Evolutionary conservation across 2,797 vertebrate genomes (phyloP).

Genomic region (Argentina silus): DNA sequence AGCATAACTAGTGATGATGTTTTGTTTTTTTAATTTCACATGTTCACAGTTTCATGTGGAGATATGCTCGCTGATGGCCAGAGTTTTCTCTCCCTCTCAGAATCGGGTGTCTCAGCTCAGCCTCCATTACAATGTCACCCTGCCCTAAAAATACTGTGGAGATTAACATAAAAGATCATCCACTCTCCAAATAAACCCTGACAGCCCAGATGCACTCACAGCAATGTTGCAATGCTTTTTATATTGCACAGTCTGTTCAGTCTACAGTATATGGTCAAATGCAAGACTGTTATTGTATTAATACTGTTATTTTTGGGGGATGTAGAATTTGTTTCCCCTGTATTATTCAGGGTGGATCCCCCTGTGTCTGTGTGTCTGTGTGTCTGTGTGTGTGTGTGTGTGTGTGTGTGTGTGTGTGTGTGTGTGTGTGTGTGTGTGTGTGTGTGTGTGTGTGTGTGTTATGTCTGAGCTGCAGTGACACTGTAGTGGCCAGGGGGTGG

Average conservation of each 20-base stretch:
- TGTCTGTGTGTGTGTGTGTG: conserved; percentile 6
- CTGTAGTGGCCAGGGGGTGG: background rate
- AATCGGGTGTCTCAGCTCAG: no score
- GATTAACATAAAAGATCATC: no score
- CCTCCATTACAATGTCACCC: no score
- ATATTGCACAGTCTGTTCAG: background rate
- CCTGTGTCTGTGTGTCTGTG: conserved; percentile 11
- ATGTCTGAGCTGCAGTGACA: conserved; percentile 59
- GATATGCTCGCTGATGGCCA: no score
- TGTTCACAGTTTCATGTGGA: no score
- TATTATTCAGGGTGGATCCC: background rate
- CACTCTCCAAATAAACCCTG: background rate
- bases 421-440: background rate
- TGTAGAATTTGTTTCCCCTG: background rate
- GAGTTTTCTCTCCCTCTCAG: no score
- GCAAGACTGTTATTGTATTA: background rate
- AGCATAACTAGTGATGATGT: no score
- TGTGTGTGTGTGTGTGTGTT: conserved; percentile 10
- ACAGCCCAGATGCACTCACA: background rate
- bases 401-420: conserved; percentile 4
- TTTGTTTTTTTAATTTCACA: no score
- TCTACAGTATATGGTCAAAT: background rate
- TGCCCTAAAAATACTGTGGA: no score
- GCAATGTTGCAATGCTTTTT: background rate
- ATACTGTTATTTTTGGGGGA: background rate